Percentiles rank a stretch among this genome's conserved stretches.
Conservation (phyloP, 2,797 vertebrate genomes). For the Lycodopsis pacificus region DNA sequence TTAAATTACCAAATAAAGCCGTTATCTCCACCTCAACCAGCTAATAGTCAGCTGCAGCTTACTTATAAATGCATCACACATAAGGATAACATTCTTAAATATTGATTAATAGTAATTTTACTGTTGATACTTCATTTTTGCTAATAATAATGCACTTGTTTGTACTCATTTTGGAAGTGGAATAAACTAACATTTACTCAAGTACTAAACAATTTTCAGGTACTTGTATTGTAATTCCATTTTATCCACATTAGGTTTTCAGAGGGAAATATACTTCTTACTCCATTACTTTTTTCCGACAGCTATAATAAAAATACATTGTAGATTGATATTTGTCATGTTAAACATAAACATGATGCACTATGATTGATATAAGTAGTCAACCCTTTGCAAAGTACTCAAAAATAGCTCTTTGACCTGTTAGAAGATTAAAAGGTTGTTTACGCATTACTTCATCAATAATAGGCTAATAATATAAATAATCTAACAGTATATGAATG, state of each 20-base stretch:
- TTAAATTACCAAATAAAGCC: background rate
- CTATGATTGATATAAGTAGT: background rate
- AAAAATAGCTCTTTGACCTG: background rate
- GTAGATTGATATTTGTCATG: background rate
- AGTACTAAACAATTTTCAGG: background rate
- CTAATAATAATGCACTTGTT: background rate
- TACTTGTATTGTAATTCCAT: background rate
- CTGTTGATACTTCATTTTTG: background rate
- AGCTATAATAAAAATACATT: background rate
- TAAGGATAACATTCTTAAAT: background rate
- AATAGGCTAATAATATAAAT: background rate
- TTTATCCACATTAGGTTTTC: background rate
- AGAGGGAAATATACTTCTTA: background rate
- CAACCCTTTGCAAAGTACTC: no score
- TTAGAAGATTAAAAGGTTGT: background rate
- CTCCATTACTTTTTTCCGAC: background rate
- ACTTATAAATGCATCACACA: background rate
- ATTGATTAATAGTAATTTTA: background rate
- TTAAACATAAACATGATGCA: background rate
- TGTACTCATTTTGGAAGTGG: background rate
- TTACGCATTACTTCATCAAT: background rate
- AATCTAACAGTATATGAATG: no score
- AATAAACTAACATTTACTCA: slow-evolving; percentile 1
- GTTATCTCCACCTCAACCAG: background rate
- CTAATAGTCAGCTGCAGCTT: background rate